Evolutionary conservation across 1,140 invertebrate genomes (phyloP).

Genomic region (Brachionus koreanus): DNA sequence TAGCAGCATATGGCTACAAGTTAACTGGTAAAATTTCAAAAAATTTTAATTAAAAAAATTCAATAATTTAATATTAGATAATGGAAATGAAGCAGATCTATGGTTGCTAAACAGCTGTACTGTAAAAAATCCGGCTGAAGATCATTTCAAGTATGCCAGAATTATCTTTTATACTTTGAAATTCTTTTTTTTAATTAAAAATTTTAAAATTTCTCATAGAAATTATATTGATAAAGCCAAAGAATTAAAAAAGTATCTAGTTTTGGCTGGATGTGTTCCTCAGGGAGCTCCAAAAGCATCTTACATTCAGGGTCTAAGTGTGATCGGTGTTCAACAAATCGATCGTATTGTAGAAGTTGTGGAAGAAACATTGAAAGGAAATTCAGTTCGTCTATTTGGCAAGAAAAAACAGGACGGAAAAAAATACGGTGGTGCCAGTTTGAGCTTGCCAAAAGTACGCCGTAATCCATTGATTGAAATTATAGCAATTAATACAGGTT

Average conservation of each 20-base stretch:
- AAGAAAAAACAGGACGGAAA: conserved; percentile 74
- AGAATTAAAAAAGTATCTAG: conserved; percentile 74
- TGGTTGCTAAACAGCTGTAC: conserved; percentile 97
- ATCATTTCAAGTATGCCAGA: conserved; percentile 69
- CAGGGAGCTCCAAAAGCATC: conserved; percentile 63
- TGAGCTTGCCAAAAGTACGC: conserved; percentile 85
- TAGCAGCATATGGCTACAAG: conserved; percentile 75
- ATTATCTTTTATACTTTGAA: neutral
- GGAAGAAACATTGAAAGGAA: conserved; percentile 88
- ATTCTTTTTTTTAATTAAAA: neutral
- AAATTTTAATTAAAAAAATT: neutral
- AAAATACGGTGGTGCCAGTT: conserved; percentile 77
- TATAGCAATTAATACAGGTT: conserved; percentile 91
- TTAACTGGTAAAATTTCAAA: conserved; percentile 63
- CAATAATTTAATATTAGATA: conserved; percentile 58
- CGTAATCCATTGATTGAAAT: conserved; percentile 95
- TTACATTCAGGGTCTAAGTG: conserved; percentile 70
- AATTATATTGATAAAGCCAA: conserved; percentile 81
- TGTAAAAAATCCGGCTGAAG: conserved; percentile 92
- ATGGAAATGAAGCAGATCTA: conserved; percentile 77
- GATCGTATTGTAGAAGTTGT: conserved; percentile 97
- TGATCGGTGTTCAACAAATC: conserved; percentile 95
- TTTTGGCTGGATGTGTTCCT: conserved; percentile 92
- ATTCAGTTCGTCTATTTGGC: conserved; percentile 74
- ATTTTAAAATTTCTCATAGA: conserved; percentile 49